These are phyloP conservation scores for Archaeoteleia sp. DNA, from an alignment of 2,888 invertebrate genomes.

Conservation along the genomic window DNA sequence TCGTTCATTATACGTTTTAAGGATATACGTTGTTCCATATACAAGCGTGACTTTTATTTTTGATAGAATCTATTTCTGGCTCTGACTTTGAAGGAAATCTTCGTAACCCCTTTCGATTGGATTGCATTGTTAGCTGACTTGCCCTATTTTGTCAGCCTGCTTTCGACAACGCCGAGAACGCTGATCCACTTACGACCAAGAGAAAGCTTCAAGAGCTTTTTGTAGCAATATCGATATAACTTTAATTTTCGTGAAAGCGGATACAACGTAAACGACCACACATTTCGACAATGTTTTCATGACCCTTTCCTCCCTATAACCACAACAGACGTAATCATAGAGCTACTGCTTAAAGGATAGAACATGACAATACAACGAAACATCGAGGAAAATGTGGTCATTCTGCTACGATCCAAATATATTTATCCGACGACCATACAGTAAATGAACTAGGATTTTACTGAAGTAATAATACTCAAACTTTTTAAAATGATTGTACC, in stretches of 20 bases:
- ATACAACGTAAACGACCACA: slow-evolving; percentile 35
- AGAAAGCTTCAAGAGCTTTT: slow-evolving; percentile 42
- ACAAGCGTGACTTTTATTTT: slow-evolving; percentile 45
- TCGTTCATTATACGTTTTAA: slow-evolving; percentile 20
- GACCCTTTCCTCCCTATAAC: slow-evolving; percentile 21
- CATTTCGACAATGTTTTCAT: slow-evolving; percentile 33
- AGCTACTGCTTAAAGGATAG: not conserved
- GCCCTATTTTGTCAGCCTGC: slow-evolving; percentile 50
- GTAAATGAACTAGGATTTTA: too few species aligned
- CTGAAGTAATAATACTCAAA: too few species aligned
- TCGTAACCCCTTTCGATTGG: slow-evolving; percentile 35
- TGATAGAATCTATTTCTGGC: slow-evolving; percentile 45
- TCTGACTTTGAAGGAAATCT: slow-evolving; percentile 55
- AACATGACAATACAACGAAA: not conserved
- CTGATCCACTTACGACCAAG: slow-evolving; percentile 44
- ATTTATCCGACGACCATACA: too few species aligned
- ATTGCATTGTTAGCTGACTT: slow-evolving; percentile 51
- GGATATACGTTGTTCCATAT: slow-evolving; percentile 24
- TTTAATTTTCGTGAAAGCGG: slow-evolving; percentile 57
- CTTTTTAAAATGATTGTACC: too few species aligned
- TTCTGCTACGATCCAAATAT: too few species aligned
- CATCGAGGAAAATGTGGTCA: not conserved
- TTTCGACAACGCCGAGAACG: slow-evolving; percentile 47
- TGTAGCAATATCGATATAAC: slow-evolving; percentile 52
- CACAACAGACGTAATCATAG: slow-evolving; percentile 1